Conservation (phyloP, 2,113 vertebrate genomes). For the Acrocephalus kingi region DNA sequence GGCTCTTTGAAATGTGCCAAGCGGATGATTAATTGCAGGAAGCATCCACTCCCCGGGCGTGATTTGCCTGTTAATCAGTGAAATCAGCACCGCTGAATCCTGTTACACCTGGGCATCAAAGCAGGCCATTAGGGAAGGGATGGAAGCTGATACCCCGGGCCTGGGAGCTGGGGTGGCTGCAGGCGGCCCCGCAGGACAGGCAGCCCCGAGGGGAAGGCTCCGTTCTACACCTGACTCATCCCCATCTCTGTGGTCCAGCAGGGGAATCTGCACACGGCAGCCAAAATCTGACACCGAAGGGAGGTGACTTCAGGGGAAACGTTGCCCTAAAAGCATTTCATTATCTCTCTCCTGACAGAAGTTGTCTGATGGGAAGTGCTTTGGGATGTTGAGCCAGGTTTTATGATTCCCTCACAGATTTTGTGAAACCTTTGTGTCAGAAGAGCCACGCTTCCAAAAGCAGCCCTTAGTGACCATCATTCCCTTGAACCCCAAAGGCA, state of each 20-base stretch:
- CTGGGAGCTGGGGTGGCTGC: neutral
- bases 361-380: neutral
- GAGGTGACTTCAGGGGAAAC: neutral
- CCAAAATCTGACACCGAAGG: neutral
- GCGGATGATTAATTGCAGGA: neutral
- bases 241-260: rapidly evolving
- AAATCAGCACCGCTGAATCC: neutral
- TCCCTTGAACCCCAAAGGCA: neutral
- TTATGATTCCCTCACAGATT: rapidly evolving
- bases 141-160: neutral
- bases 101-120: neutral
- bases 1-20: neutral
- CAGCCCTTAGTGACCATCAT: neutral
- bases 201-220: neutral
- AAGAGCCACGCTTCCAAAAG: neutral
- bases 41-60: neutral
- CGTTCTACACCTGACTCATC: neutral
- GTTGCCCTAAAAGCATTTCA: neutral
- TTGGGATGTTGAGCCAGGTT: rapidly evolving
- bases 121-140: neutral
- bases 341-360: neutral
- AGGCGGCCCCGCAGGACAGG: neutral
- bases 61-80: neutral
- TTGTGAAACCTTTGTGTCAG: neutral
- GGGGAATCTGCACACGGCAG: neutral